These are phyloP conservation scores for Dicyrtoma fusca DNA, from an alignment of 2,888 invertebrate genomes.

Conservation along the genomic window DNA sequence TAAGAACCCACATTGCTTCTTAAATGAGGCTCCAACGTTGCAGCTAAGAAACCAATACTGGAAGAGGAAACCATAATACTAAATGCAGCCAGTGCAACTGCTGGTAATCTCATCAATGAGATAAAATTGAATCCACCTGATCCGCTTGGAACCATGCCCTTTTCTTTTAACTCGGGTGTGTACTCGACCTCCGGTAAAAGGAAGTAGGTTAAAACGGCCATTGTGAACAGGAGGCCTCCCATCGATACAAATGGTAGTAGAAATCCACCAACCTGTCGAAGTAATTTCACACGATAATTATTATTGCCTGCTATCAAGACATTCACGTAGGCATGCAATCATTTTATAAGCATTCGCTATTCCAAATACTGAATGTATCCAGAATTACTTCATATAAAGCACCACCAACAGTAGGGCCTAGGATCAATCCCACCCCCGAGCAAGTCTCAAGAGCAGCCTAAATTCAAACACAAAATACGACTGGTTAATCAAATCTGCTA, in stretches of 20 bases:
- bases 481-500: not conserved
- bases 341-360: too few species aligned
- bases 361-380: too few species aligned
- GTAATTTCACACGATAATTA: too few species aligned
- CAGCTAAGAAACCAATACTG: constrained; percentile 85
- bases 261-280: constrained; percentile 60
- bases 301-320: too few species aligned
- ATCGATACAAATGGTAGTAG: constrained; percentile 60
- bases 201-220: constrained; percentile 58
- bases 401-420: constrained; percentile 60
- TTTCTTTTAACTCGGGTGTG: not conserved
- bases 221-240: constrained; percentile 59
- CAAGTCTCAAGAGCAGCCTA: constrained; percentile 60
- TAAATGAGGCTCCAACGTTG: constrained; percentile 85
- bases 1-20: constrained; percentile 63
- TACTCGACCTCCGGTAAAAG: constrained; percentile 58
- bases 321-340: too few species aligned
- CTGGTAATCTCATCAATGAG: constrained; percentile 72
- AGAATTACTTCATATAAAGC: constrained; percentile 58
- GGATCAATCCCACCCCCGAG: constrained; percentile 60
- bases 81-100: constrained; percentile 70
- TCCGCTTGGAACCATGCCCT: not conserved
- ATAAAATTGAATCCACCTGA: constrained; percentile 62
- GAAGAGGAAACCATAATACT: constrained; percentile 77
- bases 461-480: not conserved